phyloP scores from a whole-genome alignment of 2,888 invertebrate species.

The Camptogramma bilineatum region DNA sequence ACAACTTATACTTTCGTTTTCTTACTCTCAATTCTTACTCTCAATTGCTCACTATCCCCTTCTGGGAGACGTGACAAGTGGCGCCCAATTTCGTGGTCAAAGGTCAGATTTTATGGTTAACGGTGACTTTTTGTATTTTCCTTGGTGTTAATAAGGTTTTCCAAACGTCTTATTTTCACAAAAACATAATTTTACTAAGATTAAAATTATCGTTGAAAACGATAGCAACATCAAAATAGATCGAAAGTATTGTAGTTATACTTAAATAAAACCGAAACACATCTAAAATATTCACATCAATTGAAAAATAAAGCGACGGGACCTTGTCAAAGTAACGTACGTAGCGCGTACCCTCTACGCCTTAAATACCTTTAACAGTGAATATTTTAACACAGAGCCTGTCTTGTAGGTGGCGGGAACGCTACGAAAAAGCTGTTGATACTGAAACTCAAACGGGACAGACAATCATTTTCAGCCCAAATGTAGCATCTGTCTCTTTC shows the following conservation, averaged over 20 bases:
- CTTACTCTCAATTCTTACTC: no score
- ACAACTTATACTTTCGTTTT: no score
- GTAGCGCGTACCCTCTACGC: conserved; percentile 9
- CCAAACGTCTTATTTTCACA: no score
- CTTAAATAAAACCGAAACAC: neutral
- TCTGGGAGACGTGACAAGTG: no score
- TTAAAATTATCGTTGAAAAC: neutral
- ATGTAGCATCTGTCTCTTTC: conserved; percentile 35
- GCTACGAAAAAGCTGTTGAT: conserved; percentile 42
- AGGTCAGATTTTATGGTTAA: no score
- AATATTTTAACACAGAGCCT: conserved; percentile 46
- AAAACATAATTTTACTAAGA: no score
- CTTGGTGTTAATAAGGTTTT: no score
- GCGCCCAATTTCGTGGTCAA: no score
- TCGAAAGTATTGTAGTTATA: neutral
- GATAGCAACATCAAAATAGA: neutral
- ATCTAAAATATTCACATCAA: conserved; percentile 23
- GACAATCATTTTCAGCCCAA: conserved; percentile 27
- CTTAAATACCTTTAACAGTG: conserved; percentile 36
- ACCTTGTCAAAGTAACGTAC: conserved; percentile 23
- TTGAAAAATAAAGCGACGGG: conserved; percentile 16
- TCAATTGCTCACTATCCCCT: no score
- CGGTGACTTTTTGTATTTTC: no score
- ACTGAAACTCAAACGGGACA: conserved; percentile 33
- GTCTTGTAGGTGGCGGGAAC: conserved; percentile 39